phyloP scores from a whole-genome alignment of 2,797 vertebrate genomes.

The Mormyrops attenuatus region DNA sequence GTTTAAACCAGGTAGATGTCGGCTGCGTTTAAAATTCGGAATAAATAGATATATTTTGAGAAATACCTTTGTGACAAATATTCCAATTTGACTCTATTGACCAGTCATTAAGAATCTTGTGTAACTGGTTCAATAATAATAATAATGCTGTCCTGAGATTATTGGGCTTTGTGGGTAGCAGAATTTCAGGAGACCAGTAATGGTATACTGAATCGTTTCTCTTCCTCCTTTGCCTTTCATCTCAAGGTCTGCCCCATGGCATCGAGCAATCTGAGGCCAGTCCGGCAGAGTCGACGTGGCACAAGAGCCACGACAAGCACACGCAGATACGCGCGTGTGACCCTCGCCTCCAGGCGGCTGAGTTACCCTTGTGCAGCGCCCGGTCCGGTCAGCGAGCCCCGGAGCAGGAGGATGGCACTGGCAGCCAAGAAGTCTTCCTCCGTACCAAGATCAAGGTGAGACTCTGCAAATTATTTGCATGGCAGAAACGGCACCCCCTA shows the following conservation, averaged over 20 bases:
- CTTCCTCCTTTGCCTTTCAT: constrained; percentile 40
- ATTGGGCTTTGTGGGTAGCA: not conserved
- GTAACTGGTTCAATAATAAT: not conserved
- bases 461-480: not conserved
- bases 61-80: not conserved
- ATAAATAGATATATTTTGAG: not conserved
- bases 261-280: constrained; percentile 57
- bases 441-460: constrained; percentile 70
- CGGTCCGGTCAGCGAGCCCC: constrained; percentile 50
- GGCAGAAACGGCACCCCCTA: not conserved
- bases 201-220: not conserved
- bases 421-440: constrained; percentile 46
- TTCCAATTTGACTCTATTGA: not conserved
- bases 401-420: constrained; percentile 39
- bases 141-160: not conserved
- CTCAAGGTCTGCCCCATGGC: constrained; percentile 37
- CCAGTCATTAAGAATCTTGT: not conserved
- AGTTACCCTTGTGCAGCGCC: constrained; percentile 62
- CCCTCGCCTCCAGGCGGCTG: constrained; percentile 29
- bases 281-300: constrained; percentile 51
- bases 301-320: constrained; percentile 38
- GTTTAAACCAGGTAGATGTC: not conserved
- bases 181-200: not conserved
- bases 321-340: not conserved
- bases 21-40: not conserved